These are phyloP conservation scores for Propsilocerus akamusi DNA, from an alignment of 1,140 invertebrate species.

Conservation along the genomic window DNA sequence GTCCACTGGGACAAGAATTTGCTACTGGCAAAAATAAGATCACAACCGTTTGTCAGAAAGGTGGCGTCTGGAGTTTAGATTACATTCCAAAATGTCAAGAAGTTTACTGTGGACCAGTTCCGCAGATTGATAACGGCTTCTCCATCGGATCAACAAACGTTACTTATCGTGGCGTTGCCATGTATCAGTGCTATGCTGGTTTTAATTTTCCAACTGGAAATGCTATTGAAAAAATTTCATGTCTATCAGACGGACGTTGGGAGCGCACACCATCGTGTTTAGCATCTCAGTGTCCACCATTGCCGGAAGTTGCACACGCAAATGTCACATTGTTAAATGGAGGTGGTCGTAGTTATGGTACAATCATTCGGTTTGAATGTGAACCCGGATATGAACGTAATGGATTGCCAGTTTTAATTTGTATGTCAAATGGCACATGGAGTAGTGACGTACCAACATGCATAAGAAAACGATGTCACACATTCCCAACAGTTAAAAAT, in stretches of 20 bases:
- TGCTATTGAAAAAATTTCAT: constrained; percentile 77
- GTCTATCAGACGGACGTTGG: constrained; percentile 74
- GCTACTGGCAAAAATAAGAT: constrained; percentile 72
- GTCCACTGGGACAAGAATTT: constrained; percentile 87
- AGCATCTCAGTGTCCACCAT: constrained; percentile 80
- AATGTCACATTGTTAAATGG: constrained; percentile 82
- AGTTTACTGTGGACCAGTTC: constrained; percentile 92
- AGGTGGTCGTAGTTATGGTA: constrained; percentile 83
- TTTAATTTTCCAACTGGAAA: constrained; percentile 80
- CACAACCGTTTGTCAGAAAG: constrained; percentile 65
- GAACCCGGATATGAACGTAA: constrained; percentile 77
- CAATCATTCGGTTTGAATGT: constrained; percentile 87
- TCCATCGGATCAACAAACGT: constrained; percentile 90
- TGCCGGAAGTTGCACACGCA: constrained; percentile 73
- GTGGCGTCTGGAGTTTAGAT: constrained; percentile 82
- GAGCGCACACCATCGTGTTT: constrained; percentile 78
- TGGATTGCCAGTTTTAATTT: constrained; percentile 78
- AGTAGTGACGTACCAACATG: constrained; percentile 79
- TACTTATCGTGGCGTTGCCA: constrained; percentile 79
- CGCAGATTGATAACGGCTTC: constrained; percentile 94
- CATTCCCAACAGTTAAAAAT: constrained; percentile 66
- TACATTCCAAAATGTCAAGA: constrained; percentile 94
- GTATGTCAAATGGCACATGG: constrained; percentile 95
- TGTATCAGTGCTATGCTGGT: constrained; percentile 91
- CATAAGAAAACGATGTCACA: constrained; percentile 62